A percentile compares a stretch with the other conserved stretches of the same genome.
phyloP scores from a whole-genome alignment of 2,888 invertebrate genomes.

The Cheilosia grossa region DNA sequence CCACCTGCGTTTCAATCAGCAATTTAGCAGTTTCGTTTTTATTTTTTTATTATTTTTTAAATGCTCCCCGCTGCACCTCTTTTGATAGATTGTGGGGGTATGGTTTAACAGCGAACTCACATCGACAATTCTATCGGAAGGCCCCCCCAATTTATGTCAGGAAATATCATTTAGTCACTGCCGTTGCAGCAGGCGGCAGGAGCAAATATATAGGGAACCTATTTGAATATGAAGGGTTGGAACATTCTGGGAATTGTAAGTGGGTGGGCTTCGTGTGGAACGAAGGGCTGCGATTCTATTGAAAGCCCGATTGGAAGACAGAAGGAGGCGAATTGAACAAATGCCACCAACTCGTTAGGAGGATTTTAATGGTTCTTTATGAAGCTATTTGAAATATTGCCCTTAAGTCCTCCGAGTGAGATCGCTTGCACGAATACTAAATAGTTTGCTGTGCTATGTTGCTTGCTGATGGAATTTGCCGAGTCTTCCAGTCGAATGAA shows the following conservation, averaged over 20 bases:
- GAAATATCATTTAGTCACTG: not conserved
- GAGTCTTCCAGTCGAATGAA: too few relatives aligned
- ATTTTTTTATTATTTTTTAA: not conserved
- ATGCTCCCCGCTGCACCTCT: constrained; percentile 3
- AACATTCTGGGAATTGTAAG: not conserved
- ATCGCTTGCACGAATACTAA: too few relatives aligned
- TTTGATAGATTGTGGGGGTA: constrained; percentile 12
- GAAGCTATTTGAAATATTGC: too few relatives aligned
- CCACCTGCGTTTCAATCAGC: constrained; percentile 60
- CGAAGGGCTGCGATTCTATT: not conserved
- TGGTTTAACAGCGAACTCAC: constrained; percentile 2
- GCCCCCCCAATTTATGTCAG: not conserved
- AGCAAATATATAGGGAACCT: not conserved
- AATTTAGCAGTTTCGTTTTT: constrained; percentile 12
- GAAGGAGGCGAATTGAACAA: too few relatives aligned
- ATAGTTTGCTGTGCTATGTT: too few relatives aligned
- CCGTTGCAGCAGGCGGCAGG: not conserved
- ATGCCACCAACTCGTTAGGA: too few relatives aligned
- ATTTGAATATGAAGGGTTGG: not conserved
- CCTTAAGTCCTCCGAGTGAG: too few relatives aligned
- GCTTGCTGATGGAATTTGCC: too few relatives aligned
- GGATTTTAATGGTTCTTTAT: too few relatives aligned
- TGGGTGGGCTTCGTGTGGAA: not conserved
- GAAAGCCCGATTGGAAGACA: not conserved
- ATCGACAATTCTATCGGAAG: constrained; percentile 20